Base-by-base conservation (phyloP, 2,888 invertebrate genomes). In the Melangyna quadrimaculata region DNA sequence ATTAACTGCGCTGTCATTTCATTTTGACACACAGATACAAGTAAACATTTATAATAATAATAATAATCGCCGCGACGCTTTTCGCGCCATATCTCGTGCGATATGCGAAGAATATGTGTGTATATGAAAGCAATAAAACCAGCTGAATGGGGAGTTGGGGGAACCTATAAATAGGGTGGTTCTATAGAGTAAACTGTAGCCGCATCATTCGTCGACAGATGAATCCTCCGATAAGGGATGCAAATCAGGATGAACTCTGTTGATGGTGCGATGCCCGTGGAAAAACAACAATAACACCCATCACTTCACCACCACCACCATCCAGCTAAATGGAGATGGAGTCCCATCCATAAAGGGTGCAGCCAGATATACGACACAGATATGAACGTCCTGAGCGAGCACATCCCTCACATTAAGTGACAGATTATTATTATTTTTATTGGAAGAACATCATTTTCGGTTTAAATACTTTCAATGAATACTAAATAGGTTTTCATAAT, bases 1-100 rank as follows among this genome's bases (percentile, higher is more conserved):
- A 90, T 90, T 90, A 90, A 89, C 90, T 88, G 88, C 88, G 88
- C 90, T 90, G 91, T 90, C 90, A 90, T 89, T 89, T 89, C 88
- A 88, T 89, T 90, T 90, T 90, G 89, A 90, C 89, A 90, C 89
- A 88, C 89, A 89, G 73, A 87, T 73, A 70, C 57, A 45, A n/a
- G 45, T 35, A 43, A 43, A 55, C 55, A 45, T 32, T 59, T 35
- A 57, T 63, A 45, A 43, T 63, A 43, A 65, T 45, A 69, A 40
- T 55, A 70, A 70, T 59, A 74, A 57, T 65, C 70, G 70, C 40
- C 51, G 77, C 65, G 63, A 80, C 55, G 63, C 70, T 45, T 63
- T 67, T 78, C 72, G 59, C 78, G 72, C 63, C 67, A 51, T 48
- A 65, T 48, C 65, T 48, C 24, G 12, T 51, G 22, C 32, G 12